Evolutionary conservation across 2,797 vertebrate genomes (phyloP).

Genomic region (Echeneis naucrates): DNA sequence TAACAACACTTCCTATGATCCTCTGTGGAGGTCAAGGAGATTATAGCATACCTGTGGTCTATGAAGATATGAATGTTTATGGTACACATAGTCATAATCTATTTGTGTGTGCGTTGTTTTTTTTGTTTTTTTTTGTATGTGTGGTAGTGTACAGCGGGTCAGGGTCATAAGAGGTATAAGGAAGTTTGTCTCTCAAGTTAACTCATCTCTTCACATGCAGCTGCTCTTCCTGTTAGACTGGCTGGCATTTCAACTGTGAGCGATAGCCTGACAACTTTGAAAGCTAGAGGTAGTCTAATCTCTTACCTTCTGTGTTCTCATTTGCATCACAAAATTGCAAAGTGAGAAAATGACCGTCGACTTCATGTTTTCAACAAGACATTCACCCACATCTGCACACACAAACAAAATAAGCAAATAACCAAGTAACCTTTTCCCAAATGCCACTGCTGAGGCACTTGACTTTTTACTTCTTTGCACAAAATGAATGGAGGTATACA

Average conservation of each 20-base stretch:
- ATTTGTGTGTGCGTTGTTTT: neutral
- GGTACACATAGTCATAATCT: neutral
- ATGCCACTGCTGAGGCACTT: slow-evolving; percentile 59
- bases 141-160: neutral
- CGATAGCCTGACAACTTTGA: slow-evolving; percentile 38
- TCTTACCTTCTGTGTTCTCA: slow-evolving; percentile 46
- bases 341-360: slow-evolving; percentile 49
- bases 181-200: slow-evolving; percentile 25
- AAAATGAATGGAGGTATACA: slow-evolving; percentile 45
- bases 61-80: neutral
- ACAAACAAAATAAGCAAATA: slow-evolving; percentile 60
- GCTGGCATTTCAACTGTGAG: slow-evolving; percentile 41
- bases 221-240: slow-evolving; percentile 37
- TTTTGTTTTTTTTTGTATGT: neutral
- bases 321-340: slow-evolving; percentile 58
- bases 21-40: slow-evolving; percentile 13
- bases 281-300: slow-evolving; percentile 41
- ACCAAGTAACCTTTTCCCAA: slow-evolving; percentile 73
- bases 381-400: neutral
- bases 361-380: slow-evolving; percentile 34
- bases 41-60: neutral
- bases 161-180: slow-evolving; percentile 1
- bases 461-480: slow-evolving; percentile 56
- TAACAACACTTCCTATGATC: slow-evolving; percentile 24
- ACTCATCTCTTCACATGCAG: slow-evolving; percentile 31